Conservation (phyloP, 2,888 invertebrate genomes). For the Resseliella maxima region DNA sequence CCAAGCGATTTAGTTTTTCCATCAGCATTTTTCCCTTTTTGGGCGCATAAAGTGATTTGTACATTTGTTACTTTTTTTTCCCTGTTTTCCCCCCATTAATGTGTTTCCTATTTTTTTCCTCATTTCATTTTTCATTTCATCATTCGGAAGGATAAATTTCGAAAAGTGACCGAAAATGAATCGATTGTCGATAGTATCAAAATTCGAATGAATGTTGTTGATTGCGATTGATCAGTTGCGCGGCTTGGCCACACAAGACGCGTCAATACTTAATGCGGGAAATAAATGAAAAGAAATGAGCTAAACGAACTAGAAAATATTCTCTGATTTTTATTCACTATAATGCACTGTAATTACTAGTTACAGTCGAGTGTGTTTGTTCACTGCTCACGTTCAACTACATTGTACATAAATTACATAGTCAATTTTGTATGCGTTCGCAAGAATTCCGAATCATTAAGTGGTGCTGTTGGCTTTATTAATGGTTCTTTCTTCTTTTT, state of each 20-base stretch:
- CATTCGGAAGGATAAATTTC: not conserved
- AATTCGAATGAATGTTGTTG: not conserved
- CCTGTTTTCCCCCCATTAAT: not conserved
- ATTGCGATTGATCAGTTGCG: too few species aligned
- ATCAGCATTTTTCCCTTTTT: too few species aligned
- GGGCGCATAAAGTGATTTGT: too few species aligned
- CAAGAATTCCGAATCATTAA: conserved; percentile 44
- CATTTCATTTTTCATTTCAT: too few species aligned
- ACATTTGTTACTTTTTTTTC: not conserved
- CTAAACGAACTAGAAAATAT: conserved; percentile 51
- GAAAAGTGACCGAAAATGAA: not conserved
- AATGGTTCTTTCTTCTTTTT: not conserved
- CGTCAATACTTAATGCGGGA: not conserved
- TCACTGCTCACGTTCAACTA: conserved; percentile 25
- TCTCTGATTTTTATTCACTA: conserved; percentile 49
- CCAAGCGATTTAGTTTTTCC: too few species aligned
- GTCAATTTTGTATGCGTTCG: conserved; percentile 15
- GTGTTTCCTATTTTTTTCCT: too few species aligned
- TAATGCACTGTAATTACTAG: conserved; percentile 48
- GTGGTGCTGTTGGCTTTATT: conserved; percentile 16
- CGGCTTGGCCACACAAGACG: too few species aligned
- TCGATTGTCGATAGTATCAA: not conserved
- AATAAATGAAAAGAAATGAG: conserved; percentile 9
- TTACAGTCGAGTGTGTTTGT: conserved; percentile 43
- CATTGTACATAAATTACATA: not conserved